Evolutionary conservation across 2,113 vertebrate species (phyloP).

Genomic region (Thymallus thymallus): DNA sequence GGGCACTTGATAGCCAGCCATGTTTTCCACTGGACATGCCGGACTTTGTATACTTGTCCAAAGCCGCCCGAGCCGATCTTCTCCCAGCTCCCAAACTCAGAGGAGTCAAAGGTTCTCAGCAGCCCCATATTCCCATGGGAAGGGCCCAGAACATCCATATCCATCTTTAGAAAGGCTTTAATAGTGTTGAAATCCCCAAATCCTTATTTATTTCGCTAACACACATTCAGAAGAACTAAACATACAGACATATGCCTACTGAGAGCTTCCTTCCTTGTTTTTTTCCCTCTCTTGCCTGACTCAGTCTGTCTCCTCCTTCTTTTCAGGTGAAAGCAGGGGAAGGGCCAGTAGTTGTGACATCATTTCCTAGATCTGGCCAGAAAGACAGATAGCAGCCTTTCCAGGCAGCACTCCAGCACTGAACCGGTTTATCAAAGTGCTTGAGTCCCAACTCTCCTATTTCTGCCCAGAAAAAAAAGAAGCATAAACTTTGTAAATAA

Average conservation of each 20-base stretch:
- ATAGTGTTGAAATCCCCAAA: constrained; percentile 34
- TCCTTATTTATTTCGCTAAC: constrained; percentile 37
- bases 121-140: constrained; percentile 86
- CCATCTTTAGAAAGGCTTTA: constrained; percentile 47
- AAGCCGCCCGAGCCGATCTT: constrained; percentile 96
- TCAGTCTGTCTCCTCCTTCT: constrained; percentile 61
- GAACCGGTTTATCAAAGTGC: neutral
- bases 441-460: constrained; percentile 18
- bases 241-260: constrained; percentile 50
- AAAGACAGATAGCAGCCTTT: constrained; percentile 16
- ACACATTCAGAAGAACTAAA: constrained; percentile 42
- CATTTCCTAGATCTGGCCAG: constrained; percentile 70
- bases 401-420: neutral
- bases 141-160: constrained; percentile 80
- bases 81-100: constrained; percentile 90
- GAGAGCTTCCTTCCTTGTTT: constrained; percentile 70
- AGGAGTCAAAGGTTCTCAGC: constrained; percentile 86
- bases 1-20: constrained; percentile 97
- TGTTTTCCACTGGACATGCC: constrained; percentile 95
- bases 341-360: constrained; percentile 56
- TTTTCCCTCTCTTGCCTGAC: constrained; percentile 44
- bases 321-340: constrained; percentile 77
- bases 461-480: constrained; percentile 21
- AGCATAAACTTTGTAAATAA: constrained; percentile 11
- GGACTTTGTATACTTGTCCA: constrained; percentile 96